Conservation (phyloP, 2,888 invertebrate species). For the Liodrosophila aerea region DNA sequence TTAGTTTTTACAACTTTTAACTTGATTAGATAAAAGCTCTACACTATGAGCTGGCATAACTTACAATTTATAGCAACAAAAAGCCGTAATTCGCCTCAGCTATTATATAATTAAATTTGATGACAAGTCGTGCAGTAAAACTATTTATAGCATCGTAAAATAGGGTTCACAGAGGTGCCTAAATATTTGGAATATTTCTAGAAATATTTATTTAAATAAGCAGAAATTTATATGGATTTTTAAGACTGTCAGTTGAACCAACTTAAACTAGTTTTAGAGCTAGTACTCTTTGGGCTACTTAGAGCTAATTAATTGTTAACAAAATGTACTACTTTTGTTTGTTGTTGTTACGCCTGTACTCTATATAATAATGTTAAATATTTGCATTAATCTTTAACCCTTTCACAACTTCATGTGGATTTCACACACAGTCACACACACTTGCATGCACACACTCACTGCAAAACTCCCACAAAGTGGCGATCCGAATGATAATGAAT, state of each 20-base stretch:
- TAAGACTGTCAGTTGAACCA: no score
- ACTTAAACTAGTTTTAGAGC: no score
- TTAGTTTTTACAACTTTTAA: no score
- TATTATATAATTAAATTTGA: constrained; percentile 18
- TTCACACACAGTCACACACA: constrained; percentile 34
- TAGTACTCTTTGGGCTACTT: constrained; percentile 27
- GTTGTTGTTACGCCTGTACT: no score
- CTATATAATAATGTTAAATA: constrained; percentile 46
- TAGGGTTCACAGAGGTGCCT: constrained; percentile 17
- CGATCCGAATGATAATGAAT: constrained; percentile 63
- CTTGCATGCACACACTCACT: constrained; percentile 12
- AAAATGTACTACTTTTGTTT: constrained; percentile 45
- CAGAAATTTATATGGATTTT: no score
- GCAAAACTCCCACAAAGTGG: constrained; percentile 44
- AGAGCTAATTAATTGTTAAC: constrained; percentile 64
- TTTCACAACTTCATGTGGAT: constrained; percentile 56
- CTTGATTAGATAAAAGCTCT: no score
- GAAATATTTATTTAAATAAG: no score
- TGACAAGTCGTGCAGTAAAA: constrained; percentile 26
- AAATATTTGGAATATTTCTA: no score
- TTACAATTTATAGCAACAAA: constrained; percentile 4
- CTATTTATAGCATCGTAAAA: constrained; percentile 14
- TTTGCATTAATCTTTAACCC: constrained; percentile 70
- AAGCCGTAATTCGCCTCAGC: constrained; percentile 18
- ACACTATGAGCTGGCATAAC: no score